Percentiles rank a stretch among this genome's conserved stretches.
Evolutionary conservation across 2,113 vertebrate species (phyloP).

Genomic region (Apus apus): DNA sequence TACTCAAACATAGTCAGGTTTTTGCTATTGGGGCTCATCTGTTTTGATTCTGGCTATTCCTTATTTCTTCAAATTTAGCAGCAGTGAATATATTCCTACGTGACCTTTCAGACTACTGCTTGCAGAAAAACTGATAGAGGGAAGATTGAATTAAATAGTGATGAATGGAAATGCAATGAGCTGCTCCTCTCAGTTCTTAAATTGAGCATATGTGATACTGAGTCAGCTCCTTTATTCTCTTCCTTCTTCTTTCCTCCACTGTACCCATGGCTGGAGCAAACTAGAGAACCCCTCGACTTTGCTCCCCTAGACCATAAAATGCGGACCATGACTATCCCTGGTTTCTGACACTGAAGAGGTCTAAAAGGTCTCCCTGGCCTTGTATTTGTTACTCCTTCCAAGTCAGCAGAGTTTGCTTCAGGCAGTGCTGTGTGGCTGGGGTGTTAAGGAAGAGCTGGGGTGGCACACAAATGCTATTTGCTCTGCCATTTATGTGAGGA

Average conservation of each 20-base stretch:
- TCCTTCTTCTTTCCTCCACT: not conserved
- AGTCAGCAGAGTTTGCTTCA: not conserved
- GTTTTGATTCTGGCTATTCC: not conserved
- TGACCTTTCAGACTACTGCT: not conserved
- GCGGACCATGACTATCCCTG: not conserved
- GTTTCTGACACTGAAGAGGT: not conserved
- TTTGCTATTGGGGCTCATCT: not conserved
- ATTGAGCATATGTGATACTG: not conserved
- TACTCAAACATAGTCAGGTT: not conserved
- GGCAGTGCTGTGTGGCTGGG: not conserved
- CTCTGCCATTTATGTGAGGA: fast-evolving
- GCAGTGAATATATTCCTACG: not conserved
- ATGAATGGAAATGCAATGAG: not conserved
- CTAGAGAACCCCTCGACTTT: not conserved
- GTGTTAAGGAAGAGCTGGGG: not conserved
- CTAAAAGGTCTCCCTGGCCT: not conserved
- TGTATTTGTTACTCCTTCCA: not conserved
- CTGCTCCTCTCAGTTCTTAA: not conserved
- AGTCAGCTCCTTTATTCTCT: not conserved
- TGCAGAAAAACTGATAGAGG: not conserved
- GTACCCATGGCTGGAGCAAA: not conserved
- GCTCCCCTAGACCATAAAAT: fast-evolving
- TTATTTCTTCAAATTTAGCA: not conserved
- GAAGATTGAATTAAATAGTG: not conserved
- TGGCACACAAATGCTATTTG: not conserved